Conservation (phyloP, 2,113 vertebrate genomes). For the Tauraco erythrolophus region DNA sequence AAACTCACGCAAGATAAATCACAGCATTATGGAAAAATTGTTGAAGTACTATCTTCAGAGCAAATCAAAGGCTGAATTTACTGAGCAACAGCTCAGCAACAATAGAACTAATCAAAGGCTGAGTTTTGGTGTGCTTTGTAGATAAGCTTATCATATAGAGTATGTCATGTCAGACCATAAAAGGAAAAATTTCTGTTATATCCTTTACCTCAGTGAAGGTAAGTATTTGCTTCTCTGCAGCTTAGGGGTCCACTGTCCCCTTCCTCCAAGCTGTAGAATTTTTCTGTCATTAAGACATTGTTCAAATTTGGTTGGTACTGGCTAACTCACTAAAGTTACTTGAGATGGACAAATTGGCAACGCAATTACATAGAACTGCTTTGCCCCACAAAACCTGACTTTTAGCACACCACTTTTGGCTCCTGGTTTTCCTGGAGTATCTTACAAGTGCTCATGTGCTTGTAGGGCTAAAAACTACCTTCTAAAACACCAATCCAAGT, state of each 20-base stretch:
- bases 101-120: background rate
- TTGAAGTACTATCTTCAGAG: background rate
- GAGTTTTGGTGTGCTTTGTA: background rate
- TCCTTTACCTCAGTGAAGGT: background rate
- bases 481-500: background rate
- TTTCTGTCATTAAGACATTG: background rate
- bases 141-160: background rate
- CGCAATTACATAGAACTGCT: background rate
- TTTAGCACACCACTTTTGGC: background rate
- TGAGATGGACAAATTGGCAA: background rate
- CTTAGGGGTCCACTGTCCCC: background rate
- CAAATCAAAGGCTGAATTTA: background rate
- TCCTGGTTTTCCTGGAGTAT: background rate
- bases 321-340: background rate
- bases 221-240: background rate
- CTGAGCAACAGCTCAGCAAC: background rate
- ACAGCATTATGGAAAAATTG: background rate
- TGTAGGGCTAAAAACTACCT: background rate
- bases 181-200: background rate
- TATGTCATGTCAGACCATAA: background rate
- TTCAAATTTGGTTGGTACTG: background rate
- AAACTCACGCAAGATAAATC: background rate
- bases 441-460: background rate
- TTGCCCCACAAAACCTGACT: background rate
- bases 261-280: background rate